Evolutionary conservation across 2,888 invertebrate species (phyloP).

Genomic region (Cephus pulcher): DNA sequence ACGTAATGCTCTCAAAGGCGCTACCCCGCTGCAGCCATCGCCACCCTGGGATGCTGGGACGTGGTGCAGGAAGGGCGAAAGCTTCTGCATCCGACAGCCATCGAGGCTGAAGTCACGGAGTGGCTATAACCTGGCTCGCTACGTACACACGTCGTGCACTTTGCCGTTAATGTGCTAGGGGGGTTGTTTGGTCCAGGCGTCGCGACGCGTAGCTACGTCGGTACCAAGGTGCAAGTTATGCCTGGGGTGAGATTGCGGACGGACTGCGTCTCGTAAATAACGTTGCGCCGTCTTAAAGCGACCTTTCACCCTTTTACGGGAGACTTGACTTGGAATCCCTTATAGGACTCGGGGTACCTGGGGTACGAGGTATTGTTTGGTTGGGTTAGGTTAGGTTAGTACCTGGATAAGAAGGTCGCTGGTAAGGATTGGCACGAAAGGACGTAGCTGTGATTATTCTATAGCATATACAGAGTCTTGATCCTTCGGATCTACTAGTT

Average conservation of each 20-base stretch:
- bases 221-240: constrained; percentile 13
- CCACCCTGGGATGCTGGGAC: constrained; percentile 18
- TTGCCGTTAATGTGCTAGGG: constrained; percentile 32
- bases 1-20: constrained; percentile 24
- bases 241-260: constrained; percentile 33
- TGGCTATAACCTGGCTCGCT: constrained; percentile 38
- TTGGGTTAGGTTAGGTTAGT: neutral
- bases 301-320: constrained; percentile 4
- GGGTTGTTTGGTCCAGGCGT: constrained; percentile 9
- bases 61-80: constrained; percentile 11
- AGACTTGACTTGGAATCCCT: neutral
- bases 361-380: neutral
- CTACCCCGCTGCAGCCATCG: neutral
- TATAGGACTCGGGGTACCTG: neutral
- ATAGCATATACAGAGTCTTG: neutral
- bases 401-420: neutral
- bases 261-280: constrained; percentile 40
- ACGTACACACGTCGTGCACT: constrained; percentile 36
- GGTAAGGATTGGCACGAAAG: neutral
- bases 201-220: constrained; percentile 4
- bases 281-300: constrained; percentile 3
- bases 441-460: neutral
- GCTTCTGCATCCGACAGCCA: constrained; percentile 22
- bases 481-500: neutral
- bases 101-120: constrained; percentile 48